Base-by-base conservation (phyloP, 2,113 vertebrate genomes). In the Narcine bancroftii region DNA sequence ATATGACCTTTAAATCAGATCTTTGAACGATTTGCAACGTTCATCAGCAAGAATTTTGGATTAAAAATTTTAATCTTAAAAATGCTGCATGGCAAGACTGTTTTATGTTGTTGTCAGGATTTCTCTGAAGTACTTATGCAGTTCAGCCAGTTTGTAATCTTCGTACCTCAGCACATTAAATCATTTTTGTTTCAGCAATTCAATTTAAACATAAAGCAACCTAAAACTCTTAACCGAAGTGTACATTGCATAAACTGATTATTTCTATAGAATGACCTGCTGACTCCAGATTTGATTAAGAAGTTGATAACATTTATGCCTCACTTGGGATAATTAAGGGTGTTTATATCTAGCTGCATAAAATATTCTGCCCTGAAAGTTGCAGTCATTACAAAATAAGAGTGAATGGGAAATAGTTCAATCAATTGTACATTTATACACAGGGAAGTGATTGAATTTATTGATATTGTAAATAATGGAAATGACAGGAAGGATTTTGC, bases 141-240 rank as follows among this genome's bases (percentile, higher is more conserved):
- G 65, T 45, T 11, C 89, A 33, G 42, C 89, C 89, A 91, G 45
- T 91, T 69, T 91, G 42, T 33, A 91, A 91, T 66, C 89, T 69
- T 69, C 45, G 39, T 71, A 91, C 65, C 65, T 71, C 63, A 91
- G 65, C 39, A 65, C 89, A 69, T 91, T 91, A 69, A 71, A 91
- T 91, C 65, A 91, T 66, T 91, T 91, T 91, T 91, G 63, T 69
- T 91, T 69, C 89, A 91, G 89, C 85, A 91, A 91, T 91, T 91
- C 89, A 91, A 91, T 91, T 65, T 71, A 69, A 91, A 69, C 89
- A 91, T 47, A 91, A 91, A 91, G 63, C 89, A 91, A 91, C 89
- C 42, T 45, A 91, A 87, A 66, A 91, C 89, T 69, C 65, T 91
- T 91, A 91, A 60, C 26, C 2, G 26, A 91, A 91, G 60, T 65